Conservation (phyloP, 1,140 invertebrate genomes). For the Drosophila navojoa region DNA sequence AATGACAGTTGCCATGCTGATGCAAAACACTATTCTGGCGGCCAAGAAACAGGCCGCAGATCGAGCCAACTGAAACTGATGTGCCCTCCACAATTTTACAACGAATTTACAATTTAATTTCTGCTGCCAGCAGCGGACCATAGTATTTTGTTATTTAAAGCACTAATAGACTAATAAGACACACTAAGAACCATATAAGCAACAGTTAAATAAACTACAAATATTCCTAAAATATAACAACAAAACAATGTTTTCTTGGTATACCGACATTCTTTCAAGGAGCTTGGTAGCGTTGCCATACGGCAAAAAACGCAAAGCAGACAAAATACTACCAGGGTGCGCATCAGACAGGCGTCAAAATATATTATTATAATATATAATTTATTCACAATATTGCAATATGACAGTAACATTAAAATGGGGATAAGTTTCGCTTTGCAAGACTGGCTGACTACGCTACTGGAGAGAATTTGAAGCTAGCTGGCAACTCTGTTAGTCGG, state of each 20-base stretch:
- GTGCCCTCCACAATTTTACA: not conserved
- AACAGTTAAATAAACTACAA: constrained; percentile 20
- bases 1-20: constrained; percentile 95
- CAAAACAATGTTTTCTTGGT: not conserved
- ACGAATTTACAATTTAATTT: constrained; percentile 30
- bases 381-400: no score
- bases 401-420: not conserved
- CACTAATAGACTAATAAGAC: constrained; percentile 17
- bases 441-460: not conserved
- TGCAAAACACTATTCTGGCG: constrained; percentile 92
- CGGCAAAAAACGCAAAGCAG: not conserved
- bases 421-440: not conserved
- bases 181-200: constrained; percentile 5
- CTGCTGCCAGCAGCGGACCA: constrained; percentile 19
- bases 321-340: no score
- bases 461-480: not conserved
- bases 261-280: not conserved
- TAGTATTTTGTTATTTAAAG: constrained; percentile 72
- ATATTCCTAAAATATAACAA: not conserved
- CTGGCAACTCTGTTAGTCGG: constrained; percentile 37
- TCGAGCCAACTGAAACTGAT: not conserved
- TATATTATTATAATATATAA: no score
- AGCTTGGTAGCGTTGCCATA: constrained; percentile 26
- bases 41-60: constrained; percentile 84
- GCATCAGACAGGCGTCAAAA: no score